Base-by-base conservation (phyloP, 2,113 vertebrate species). In the Platycercus adscitus region DNA sequence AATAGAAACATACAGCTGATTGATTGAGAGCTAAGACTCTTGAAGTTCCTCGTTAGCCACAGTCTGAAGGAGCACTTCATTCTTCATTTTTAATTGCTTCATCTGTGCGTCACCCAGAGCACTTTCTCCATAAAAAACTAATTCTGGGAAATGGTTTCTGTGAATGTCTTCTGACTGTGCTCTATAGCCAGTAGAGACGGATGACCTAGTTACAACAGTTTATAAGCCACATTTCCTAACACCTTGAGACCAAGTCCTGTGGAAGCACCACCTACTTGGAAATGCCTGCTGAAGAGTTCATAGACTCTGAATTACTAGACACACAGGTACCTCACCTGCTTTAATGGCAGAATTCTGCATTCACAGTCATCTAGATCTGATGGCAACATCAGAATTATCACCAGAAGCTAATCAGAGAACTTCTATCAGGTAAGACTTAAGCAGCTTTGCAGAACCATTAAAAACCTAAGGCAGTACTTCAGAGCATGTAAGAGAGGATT, bases 171-270 rank as follows among this genome's bases (percentile, higher is more conserved):
- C 56, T 73, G 46, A 39, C 24, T 12, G 31, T 46, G 20, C 26
- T 52, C 50, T 35, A n/a, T 6, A 47, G 44, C 10, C 25, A 69
- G 35, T 2, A 61, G 47, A 78, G 26, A 68, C 13, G 25, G 55
- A 19, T 0, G 0, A 68, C 47, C 50, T 47, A 21, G 7, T 44
- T 33, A 29, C 5, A 31, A 13, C 16, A 68, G 56, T 24, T 3
- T 0, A 8, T 16, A n/a, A 75, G 9, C 19, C 2, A 5, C 26
- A 1, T 24, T 41, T 72, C 43, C 75, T 35, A 14, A 56, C 79
- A 41, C 33, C 43, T 43, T 43, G 25, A 1, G 5, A 77, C 13
- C 44, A 46, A 63, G n/a, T 37, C 19, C 49, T 53, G 0, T 2
- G 2, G 52, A 26, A 60, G 9, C 12, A 44, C 49, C 2, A 21